Percentiles rank a stretch among this genome's conserved stretches.
Evolutionary conservation across 1,140 invertebrate species (phyloP).

Genomic region (Lasioglossum baleicum): DNA sequence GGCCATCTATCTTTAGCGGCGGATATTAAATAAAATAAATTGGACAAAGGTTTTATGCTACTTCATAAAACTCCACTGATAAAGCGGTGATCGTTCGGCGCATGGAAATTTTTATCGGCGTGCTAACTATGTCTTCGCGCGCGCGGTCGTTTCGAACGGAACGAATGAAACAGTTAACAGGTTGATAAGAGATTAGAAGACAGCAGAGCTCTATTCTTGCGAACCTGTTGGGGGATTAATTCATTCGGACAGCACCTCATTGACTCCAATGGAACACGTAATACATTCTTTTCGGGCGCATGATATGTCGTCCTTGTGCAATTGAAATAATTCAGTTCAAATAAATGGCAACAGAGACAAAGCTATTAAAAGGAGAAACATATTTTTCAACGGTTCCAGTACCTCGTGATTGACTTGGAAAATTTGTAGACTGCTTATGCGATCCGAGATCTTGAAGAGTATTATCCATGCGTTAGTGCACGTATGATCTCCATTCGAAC

Average conservation of each 20-base stretch:
- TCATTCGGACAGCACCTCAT: background rate
- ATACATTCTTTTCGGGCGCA: too few species aligned
- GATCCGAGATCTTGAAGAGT: too few species aligned
- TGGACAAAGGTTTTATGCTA: background rate
- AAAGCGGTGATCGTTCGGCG: background rate
- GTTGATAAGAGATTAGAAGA: background rate
- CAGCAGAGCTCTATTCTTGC: background rate
- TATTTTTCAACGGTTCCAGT: too few species aligned
- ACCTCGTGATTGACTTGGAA: too few species aligned
- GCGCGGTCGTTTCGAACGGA: background rate
- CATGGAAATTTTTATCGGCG: background rate
- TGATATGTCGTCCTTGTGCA: too few species aligned
- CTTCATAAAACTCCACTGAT: background rate
- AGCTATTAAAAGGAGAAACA: too few species aligned
- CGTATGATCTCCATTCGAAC: too few species aligned
- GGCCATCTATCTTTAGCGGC: background rate
- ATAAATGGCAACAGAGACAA: too few species aligned
- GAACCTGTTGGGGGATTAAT: background rate
- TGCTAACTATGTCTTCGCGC: background rate
- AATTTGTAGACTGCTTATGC: too few species aligned
- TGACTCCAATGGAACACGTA: too few species aligned
- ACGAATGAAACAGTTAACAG: background rate
- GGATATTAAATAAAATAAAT: background rate
- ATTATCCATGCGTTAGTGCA: too few species aligned
- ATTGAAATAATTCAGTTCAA: too few species aligned